These are phyloP conservation scores for Drosophila paranaensis DNA, from an alignment of 2,888 invertebrate species.

Conservation along the genomic window DNA sequence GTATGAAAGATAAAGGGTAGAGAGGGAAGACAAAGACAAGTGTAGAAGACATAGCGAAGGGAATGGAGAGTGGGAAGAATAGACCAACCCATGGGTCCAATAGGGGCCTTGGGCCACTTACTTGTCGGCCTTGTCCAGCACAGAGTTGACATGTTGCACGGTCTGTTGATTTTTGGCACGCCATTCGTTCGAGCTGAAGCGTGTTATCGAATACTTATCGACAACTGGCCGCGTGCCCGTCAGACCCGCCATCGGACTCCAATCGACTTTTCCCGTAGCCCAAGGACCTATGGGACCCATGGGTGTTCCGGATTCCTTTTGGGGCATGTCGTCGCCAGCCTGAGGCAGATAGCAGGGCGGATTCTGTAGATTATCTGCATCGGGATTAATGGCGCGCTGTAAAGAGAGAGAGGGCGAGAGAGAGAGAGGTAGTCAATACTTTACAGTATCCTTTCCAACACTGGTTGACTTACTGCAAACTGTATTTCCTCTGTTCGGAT, in stretches of 20 bases:
- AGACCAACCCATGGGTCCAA: too few relatives aligned
- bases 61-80: too few relatives aligned
- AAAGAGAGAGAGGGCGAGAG: too few relatives aligned
- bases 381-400: conserved; percentile 66
- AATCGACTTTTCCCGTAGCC: conserved; percentile 90
- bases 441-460: too few relatives aligned
- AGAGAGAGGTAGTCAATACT: background rate
- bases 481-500: conserved; percentile 48
- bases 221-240: conserved; percentile 91
- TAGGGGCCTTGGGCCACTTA: conserved; percentile 48
- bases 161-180: conserved; percentile 87
- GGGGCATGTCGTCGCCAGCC: conserved; percentile 85
- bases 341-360: conserved; percentile 87
- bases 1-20: accelerated
- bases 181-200: conserved; percentile 91
- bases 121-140: conserved; percentile 86
- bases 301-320: conserved; percentile 78
- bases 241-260: conserved; percentile 89
- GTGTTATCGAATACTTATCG: conserved; percentile 90
- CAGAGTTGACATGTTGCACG: conserved; percentile 84
- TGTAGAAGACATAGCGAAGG: background rate
- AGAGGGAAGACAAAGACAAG: background rate
- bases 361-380: conserved; percentile 76
- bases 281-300: conserved; percentile 88
- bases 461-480: conserved; percentile 54